A percentile compares a stretch with the other conserved stretches of the same genome.
Conservation (phyloP, 2,888 invertebrate genomes). For the Dasypolia templi region DNA sequence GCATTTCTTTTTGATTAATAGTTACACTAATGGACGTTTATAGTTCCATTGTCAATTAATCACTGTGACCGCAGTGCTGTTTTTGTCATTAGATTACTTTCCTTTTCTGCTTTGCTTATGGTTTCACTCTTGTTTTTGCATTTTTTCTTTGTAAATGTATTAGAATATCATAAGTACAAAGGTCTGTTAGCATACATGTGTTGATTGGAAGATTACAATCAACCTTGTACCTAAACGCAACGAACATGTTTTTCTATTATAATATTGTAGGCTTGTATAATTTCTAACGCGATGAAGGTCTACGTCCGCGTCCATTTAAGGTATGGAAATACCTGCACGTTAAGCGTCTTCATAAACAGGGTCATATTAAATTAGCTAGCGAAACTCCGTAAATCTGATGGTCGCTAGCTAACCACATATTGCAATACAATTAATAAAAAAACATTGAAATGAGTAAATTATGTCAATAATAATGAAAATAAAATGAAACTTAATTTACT, state of each 20-base stretch:
- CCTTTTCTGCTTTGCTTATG: slow-evolving; percentile 23
- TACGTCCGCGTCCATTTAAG: no score
- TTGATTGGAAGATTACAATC: background rate
- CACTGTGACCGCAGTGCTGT: slow-evolving; percentile 21
- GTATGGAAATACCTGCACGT: no score
- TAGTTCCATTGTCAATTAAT: slow-evolving; percentile 53
- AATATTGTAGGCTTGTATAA: no score
- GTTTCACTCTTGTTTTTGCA: slow-evolving; percentile 29
- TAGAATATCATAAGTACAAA: background rate
- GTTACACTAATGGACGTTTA: slow-evolving; percentile 47
- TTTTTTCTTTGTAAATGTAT: slow-evolving; percentile 1
- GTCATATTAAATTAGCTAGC: no score
- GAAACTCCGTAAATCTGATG: no score
- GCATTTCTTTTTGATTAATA: slow-evolving; percentile 57
- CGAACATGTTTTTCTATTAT: background rate
- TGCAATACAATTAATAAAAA: no score
- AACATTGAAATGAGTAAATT: no score
- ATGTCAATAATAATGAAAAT: no score
- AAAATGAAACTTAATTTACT: no score
- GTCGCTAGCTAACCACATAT: no score
- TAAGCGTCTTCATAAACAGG: no score
- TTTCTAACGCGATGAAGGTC: no score
- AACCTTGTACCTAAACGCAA: background rate
- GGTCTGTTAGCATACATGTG: background rate
- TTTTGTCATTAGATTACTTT: slow-evolving; percentile 45